Percentiles rank a stretch among this genome's conserved stretches.
Conservation (phyloP, 2,113 vertebrate species). For the Indri indri region DNA sequence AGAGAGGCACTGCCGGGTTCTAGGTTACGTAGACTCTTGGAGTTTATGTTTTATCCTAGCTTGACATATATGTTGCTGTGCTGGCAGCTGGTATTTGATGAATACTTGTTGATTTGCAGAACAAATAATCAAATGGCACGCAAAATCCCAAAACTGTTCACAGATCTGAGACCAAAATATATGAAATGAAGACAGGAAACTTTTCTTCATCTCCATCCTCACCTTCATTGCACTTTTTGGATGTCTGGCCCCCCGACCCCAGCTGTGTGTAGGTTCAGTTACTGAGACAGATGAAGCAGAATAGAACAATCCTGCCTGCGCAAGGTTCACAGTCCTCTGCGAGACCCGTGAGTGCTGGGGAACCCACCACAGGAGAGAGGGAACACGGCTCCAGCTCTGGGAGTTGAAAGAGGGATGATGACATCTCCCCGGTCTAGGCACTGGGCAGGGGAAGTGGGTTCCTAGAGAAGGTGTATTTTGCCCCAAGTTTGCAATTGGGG, state of each 20-base stretch:
- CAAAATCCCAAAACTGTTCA: not conserved
- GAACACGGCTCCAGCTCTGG: not conserved
- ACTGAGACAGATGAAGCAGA: not conserved
- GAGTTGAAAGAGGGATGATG: not conserved
- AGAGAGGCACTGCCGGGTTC: not conserved
- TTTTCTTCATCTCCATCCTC: not conserved
- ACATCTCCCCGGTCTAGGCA: rapidly evolving
- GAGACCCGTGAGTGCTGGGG: too few species aligned
- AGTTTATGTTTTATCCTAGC: not conserved
- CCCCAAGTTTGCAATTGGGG: not conserved
- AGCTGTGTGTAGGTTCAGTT: not conserved
- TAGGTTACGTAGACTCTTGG: too few species aligned
- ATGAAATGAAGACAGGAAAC: not conserved
- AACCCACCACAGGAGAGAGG: not conserved
- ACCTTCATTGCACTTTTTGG: not conserved
- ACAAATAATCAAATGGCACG: not conserved
- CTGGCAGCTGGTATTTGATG: not conserved
- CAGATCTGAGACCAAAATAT: not conserved
- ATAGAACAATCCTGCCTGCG: not conserved
- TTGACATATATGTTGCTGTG: not conserved
- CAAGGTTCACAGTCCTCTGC: not conserved
- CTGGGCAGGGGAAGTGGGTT: not conserved
- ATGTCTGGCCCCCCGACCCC: not conserved
- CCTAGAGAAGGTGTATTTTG: not conserved
- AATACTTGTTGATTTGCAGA: not conserved